Evolutionary conservation across 2,888 invertebrate species (phyloP).

Genomic region (Ophion ellenae): DNA sequence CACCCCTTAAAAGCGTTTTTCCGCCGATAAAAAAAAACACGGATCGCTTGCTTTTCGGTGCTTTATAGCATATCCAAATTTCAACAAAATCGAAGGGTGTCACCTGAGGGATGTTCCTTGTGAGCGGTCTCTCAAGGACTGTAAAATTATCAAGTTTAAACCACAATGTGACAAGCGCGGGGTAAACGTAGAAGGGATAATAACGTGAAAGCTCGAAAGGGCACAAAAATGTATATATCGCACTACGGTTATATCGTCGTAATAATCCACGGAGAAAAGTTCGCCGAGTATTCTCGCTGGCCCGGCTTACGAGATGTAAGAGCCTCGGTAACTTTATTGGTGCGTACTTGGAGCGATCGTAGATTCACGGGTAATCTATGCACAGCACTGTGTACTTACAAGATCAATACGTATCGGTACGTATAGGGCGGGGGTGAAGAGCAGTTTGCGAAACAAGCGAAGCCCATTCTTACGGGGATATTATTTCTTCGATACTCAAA

Average conservation of each 20-base stretch:
- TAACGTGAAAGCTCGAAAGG: too few species aligned
- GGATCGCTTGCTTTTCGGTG: too few species aligned
- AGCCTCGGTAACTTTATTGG: constrained; percentile 25
- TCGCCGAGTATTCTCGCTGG: constrained; percentile 29
- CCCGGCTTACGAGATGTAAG: constrained; percentile 11
- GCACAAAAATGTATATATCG: background rate
- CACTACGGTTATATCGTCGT: background rate
- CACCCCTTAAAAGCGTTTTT: too few species aligned
- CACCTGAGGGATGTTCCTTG: too few species aligned
- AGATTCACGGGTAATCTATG: constrained; percentile 59
- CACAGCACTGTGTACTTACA: constrained; percentile 38
- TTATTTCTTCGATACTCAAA: constrained; percentile 8
- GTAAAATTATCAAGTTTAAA: too few species aligned
- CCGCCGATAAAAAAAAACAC: too few species aligned
- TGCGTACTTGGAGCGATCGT: constrained; percentile 49
- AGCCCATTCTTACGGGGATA: constrained; percentile 33
- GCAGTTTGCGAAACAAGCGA: constrained; percentile 29
- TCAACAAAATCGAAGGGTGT: too few species aligned
- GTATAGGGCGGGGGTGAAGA: constrained; percentile 10
- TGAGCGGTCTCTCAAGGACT: too few species aligned
- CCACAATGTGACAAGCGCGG: too few species aligned
- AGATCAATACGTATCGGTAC: background rate
- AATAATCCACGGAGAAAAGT: constrained; percentile 28
- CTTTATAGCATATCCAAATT: too few species aligned
- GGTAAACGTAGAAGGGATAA: too few species aligned